Base-by-base conservation (phyloP, 2,888 invertebrate genomes). In the Carabus problematicus region DNA sequence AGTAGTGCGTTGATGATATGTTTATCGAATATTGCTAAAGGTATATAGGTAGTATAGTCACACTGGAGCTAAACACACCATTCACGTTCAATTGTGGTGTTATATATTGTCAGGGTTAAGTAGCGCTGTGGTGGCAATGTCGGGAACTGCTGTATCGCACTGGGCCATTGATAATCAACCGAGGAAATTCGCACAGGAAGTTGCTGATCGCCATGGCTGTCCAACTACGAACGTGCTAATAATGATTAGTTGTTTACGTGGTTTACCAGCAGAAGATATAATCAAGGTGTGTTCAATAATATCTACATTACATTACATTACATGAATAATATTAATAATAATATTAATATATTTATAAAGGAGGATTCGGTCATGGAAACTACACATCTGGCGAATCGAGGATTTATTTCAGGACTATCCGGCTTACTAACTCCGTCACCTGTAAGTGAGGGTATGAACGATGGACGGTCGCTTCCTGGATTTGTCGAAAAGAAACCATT, bases 61-160 rank as follows among this genome's bases (percentile, higher is more conserved):
- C n/a, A n/a, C n/a, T n/a, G n/a, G n/a, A n/a, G n/a, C n/a, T n/a
- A n/a, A n/a, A n/a, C n/a, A n/a, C n/a, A n/a, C n/a, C n/a, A n/a
- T n/a, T n/a, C n/a, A n/a, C n/a, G n/a, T n/a, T n/a, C n/a, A n/a
- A 63, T n/a, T n/a, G n/a, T n/a, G n/a, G n/a, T n/a, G n/a, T n/a
- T n/a, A n/a, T n/a, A n/a, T 64, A 52, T 68, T 72, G 74, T 8
- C 70, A 85, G 85, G 80, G 70, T 74, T 77, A 41, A 77, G 84
- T 29, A 81, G 80, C 19, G 91, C 91, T 0, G 86, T 92, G 12
- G 86, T 91, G 8, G 91, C 92, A 0, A 86, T 93, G 84, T 92
- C 92, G 1, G 93, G 93, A 0, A 86, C 90, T 0, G 87, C 91
- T 0, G 79, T 92, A 1, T 91, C 92, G 0, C 88, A 89, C 40